Evolutionary conservation across 2,888 invertebrate species (phyloP), one percentile per base, ranked within the genome.

Genomic region (Junonia oenone): DNA sequence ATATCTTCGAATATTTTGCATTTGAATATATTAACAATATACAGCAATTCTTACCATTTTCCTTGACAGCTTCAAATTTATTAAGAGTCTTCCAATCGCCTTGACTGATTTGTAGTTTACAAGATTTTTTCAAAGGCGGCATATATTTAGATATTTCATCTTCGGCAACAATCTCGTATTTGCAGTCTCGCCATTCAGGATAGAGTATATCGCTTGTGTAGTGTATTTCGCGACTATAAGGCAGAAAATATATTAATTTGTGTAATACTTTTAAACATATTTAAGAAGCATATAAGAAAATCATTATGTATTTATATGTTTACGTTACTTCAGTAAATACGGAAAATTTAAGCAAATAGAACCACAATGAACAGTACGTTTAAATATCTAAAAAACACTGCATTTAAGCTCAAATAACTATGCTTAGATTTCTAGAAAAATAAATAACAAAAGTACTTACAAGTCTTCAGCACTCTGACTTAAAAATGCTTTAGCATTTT

Each of bases 101-200:
- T 5, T 68, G 63, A 6, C 55, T 52, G n/a, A 73, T 51, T 55
- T 65, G 76, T n/a, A 92, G 68, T 70, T 86, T 78, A 73, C 93
- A 92, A 0, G 94, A 94, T 61, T 85, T 70, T 55, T 84, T 78
- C 31, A 90, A 48, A 22, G 78, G 69, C 1, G 94, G 94, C 59
- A 93, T 68, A 71, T 92, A 93, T 22, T 79, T 67, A 0, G 60
- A 58, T 2, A 83, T 56, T 19, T 88, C 74, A 0, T 78, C 70
- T n/a, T 78, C 70, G 11, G 75, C 61, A 22, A 94, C 64, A 27
- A 80, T 58, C 22, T 71, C 70, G 60, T 76, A 81, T n/a, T 67
- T 55, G 61, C 79, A 78, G 13, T 68, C 71, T 11, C 58, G 64
- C 73, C 89, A 83, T 15, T 85, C 68, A 5, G 79, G 64, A 63